Evolutionary conservation across 2,113 vertebrate genomes (phyloP), one percentile per base, ranked within the genome.

Genomic region (Coregonus clupeaformis): DNA sequence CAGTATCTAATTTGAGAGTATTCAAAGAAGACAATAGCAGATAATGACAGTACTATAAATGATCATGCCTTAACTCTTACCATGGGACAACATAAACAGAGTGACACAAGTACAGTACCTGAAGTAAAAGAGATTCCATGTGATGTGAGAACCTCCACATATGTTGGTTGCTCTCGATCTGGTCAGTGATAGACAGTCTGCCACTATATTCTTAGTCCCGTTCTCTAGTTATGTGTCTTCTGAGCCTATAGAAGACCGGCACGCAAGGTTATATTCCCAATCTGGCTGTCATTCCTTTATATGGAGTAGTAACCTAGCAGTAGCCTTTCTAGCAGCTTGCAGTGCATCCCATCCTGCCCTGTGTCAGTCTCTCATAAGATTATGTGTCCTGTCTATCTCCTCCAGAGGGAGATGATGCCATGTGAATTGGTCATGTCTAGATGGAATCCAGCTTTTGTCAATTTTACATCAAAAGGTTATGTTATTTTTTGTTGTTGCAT

Each of bases 341-440:
- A 67, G 18, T 5, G 18, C 30, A 67, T 18, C 29, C 30, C 16
- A 52, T 65, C n/a, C 65, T 45, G 36, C 7, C 18, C 29, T 14
- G 42, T 59, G 9, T 72, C 66, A 82, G 83, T 77, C 60, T 69
- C 64, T 18, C 69, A 76, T 29, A 74, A 71, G 84, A 86, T 84
- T 84, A 87, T 52, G 49, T 52, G 49, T 52, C 5, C 16, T 52
- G 85, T 81, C 75, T 84, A 79, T 74, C 81, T 77, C 72, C 86
- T 75, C 78, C 85, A 80, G 73, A 80, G 85, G 82, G 85, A 88
- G 81, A 79, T 62, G 14, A 52, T 5, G 14, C 49, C 49, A 18
- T 18, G 49, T 52, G 12, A 52, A 52, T 52, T 14, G 13, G 49
- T 42, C 36, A 1, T 42, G 36, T 11, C 9, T 42, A 12, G 9